Evolutionary conservation across 2,797 vertebrate genomes (phyloP), one percentile per base, ranked within the genome.

Genomic region (Babyrousa celebensis): DNA sequence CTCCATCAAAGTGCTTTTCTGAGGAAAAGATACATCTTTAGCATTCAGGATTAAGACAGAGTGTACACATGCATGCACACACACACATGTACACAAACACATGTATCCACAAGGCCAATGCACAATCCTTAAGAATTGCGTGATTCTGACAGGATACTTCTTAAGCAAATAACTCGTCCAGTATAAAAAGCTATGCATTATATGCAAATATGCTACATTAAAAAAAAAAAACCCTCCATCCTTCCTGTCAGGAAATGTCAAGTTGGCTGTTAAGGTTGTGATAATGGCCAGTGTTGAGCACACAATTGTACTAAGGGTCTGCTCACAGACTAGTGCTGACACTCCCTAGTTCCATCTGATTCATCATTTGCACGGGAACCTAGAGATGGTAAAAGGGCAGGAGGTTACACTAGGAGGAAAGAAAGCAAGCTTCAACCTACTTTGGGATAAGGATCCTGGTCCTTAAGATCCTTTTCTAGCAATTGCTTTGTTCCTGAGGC

Each of bases 121-220:
- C 27, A 56, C 17, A 92, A 6, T 4, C 48, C 17, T 92, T 91
- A 29, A 92, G 40, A 96, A 65, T 36, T 29, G 4, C 12, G 3
- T 7, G 17, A 56, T 70, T 89, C 82, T 87, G 7, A 63, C 11
- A 71, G 25, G 78, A 36, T 72, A 54, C 78, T 79, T 93, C 88
- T 91, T 32, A 85, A 96, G 83, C 54, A 95, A 86, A 63, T 86
- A 71, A 67, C 27, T 60, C 89, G 15, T n/a, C 82, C 63, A 84
- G 63, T 91, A 23, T 80, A 86, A 94, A 91, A 75, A 16, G 17
- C 52, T 84, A 1, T 18, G 40, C 2, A 62, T 8, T 80, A 32
- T 56, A 20, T 54, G 29, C 6, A 88, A 40, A 68, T n/a, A 85
- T 20, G 68, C 27, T 86, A 29, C 6, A 7, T 48, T 21, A 5